Base-by-base conservation (phyloP, 2,113 vertebrate genomes). In the Bambusicola thoracicus region DNA sequence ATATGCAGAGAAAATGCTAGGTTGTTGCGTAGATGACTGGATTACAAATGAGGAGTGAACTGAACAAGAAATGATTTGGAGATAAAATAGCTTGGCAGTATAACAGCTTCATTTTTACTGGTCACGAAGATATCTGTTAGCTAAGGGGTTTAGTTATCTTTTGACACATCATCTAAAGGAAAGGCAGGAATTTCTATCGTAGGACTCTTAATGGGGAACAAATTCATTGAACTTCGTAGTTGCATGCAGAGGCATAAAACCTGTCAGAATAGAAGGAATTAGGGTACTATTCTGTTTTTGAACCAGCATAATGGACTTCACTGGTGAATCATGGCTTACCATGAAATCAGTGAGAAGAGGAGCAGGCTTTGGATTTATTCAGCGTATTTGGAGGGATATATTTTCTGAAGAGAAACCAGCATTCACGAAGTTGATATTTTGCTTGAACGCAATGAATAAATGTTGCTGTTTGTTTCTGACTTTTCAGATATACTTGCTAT, bases 61-160 rank as follows among this genome's bases (percentile, higher is more conserved):
- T 8, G 8, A 4, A 81, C 4, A 13, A 32, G 17, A 22, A 65
- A 24, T 69, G 16, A 65, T 12, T 63, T 6, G 76, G 29, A 34
- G n/a, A 56, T 27, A 51, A 56, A 61, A 75, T 38, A 68, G 22
- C 46, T 89, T 86, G 27, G 38, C 20, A 7, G 32, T 34, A 65
- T 21, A 74, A 19, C 40, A 93, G 19, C 48, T 82, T 65, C 86
- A 43, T 87, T 63, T 94, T 93, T 95, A 29, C 48, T 90, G 62
- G 7, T n/a, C 38, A 51, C 32, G 87, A 44, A n/a, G 14, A 59
- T 59, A 88, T 74, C 7, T 86, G 34, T 92, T 89, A 92, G 25
- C 81, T 68, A 58, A 24, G 24, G 13, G 6, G 87, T 95, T 92
- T 81, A 78, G 34, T 44, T 89, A 34, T 67, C 55, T 94, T 96